Percentiles rank a stretch among this genome's conserved stretches.
Evolutionary conservation across 2,888 invertebrate genomes (phyloP).

Genomic region (Drosophila incognita): DNA sequence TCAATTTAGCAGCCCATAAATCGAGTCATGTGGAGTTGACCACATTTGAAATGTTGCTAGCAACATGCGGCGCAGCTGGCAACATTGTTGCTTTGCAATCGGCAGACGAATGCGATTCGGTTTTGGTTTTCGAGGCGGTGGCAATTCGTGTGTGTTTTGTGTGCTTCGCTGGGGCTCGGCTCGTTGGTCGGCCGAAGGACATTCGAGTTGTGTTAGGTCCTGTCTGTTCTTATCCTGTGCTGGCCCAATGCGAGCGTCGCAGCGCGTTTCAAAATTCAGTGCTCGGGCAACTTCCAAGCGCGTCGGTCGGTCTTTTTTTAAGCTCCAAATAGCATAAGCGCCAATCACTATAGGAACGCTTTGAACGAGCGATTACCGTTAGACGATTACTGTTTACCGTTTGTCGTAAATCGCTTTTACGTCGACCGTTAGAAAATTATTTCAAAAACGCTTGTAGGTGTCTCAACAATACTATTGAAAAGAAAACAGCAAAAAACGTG

Average conservation of each 20-base stretch:
- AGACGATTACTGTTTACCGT: slow-evolving; percentile 32
- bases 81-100: slow-evolving; percentile 42
- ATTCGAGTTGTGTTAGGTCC: slow-evolving; percentile 51
- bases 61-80: slow-evolving; percentile 16
- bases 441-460: slow-evolving; percentile 29
- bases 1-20: background rate
- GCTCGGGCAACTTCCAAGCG: slow-evolving; percentile 85
- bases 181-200: slow-evolving; percentile 40
- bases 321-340: slow-evolving; percentile 15
- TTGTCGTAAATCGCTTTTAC: slow-evolving; percentile 15
- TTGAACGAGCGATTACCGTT: slow-evolving; percentile 36
- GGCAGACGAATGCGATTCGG: slow-evolving; percentile 29
- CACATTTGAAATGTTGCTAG: slow-evolving; percentile 21
- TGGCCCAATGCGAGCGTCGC: slow-evolving; percentile 70
- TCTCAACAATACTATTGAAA: slow-evolving; percentile 7
- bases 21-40: background rate
- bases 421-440: slow-evolving; percentile 36
- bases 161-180: slow-evolving; percentile 18
- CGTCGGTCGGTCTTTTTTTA: slow-evolving; percentile 79
- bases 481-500: slow-evolving; percentile 9
- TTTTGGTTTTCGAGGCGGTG: slow-evolving; percentile 19
- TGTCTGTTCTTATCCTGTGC: slow-evolving; percentile 34
- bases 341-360: slow-evolving; percentile 1
- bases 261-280: slow-evolving; percentile 76
- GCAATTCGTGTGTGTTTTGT: slow-evolving; percentile 10